Evolutionary conservation across 1,140 invertebrate species (phyloP), one percentile per base, ranked within the genome.

Genomic region (Pseudachorutes palmiensis): DNA sequence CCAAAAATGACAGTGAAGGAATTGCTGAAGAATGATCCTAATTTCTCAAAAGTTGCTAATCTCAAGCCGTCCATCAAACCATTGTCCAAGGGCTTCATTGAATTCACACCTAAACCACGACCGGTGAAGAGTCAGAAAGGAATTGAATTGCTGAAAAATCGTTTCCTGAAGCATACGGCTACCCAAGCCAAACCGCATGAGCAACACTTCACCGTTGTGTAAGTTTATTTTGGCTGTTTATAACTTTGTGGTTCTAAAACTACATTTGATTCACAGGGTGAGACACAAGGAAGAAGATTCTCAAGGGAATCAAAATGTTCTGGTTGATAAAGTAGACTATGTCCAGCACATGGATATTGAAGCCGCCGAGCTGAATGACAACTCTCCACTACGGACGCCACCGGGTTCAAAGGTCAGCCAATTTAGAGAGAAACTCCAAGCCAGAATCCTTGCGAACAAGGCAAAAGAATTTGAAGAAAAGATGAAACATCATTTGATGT

Each of bases 401-500:
- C 86, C 87, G 45, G 86, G 87, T 1, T 80, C 80, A 28, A 83
- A 82, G 74, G 78, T 85, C 60, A 74, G 80, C 41, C 82, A 82
- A 69, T 77, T 89, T 41, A 84, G 82, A 75, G 81, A 84, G 69
- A 81, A 83, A 71, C 77, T 90, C 9, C 82, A 85, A 74, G 77
- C 82, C 22, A 78, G 84, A 79, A 88, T 89, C 73, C 80, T 80
- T 1, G 77, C 80, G 48, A 83, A 83, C 70, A 78, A 85, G 58
- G 80, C 81, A 28, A 77, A 85, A 64, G 81, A 87, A 75, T 86
- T 86, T 84, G 81, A 83, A 69, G 82, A 85, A 71, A 82, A 83
- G 69, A 65, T 80, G 31, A 73, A 73, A 51, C 76, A 78, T 68
- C 76, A 79, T 72, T 78, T 79, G 66, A 79, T 80, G 62, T 75